Base-by-base conservation (phyloP, 2,113 vertebrate genomes). In the Jacana jacana region DNA sequence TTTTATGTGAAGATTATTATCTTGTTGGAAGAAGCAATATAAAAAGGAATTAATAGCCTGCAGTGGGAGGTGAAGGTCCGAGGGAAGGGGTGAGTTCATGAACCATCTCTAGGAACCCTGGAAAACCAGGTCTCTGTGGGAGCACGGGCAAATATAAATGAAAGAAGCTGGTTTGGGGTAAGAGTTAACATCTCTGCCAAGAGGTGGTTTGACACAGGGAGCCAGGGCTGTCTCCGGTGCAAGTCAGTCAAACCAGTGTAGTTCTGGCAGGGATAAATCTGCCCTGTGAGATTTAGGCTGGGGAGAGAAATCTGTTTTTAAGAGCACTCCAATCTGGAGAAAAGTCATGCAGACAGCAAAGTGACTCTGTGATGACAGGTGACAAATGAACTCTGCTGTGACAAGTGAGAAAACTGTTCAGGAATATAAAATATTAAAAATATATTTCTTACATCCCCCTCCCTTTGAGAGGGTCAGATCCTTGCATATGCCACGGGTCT, bases 351-450 rank as follows among this genome's bases (percentile, higher is more conserved):
- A 93, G 93, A 97, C 54, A 48, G 94, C 44, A 4, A 86, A 96
- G 89, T 66, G 81, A 80, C 58, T 96, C 54, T 44, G 66, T 70
- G 96, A 86, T 96, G 96, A 93, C 95, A 89, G 86, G 87, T 96
- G 95, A 96, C 91, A 93, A 97, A 96, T 77, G 95, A 89, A 96
- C 92, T 92, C 77, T 44, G 72, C 90, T 3, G 39, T 94, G 96
- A 96, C 94, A 96, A 96, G 93, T 64, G 85, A 96, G 91, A 93
- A 94, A 97, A 87, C 78, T 83, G 87, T 60, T 88, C 20, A 27
- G 83, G 94, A 96, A 91, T 57, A 81, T 88, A 17, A 95, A 96
- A 88, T 92, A 91, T 96, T 92, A 18, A 96, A 69, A 42, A 51
- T 33, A 39, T 49, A 76, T 85, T 81, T 75, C 69, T 87, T 68